Conservation (phyloP, 2,797 vertebrate genomes). For the Threskiornis aethiopicus region DNA sequence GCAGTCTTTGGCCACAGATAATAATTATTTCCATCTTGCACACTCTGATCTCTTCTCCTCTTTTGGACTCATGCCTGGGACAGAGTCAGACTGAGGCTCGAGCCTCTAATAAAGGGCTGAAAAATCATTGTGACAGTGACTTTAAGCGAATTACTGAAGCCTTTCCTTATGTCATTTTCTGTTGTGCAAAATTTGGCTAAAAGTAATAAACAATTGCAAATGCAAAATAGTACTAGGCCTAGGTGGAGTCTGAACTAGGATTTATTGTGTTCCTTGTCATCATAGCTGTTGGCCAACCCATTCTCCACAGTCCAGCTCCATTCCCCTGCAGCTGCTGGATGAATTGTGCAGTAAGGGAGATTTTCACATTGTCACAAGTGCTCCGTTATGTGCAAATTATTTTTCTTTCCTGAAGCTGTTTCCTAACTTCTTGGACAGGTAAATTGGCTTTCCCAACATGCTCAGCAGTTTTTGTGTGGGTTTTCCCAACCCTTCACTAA, state of each 20-base stretch:
- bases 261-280: background rate
- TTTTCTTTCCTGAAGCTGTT: background rate
- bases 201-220: background rate
- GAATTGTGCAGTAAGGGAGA: background rate
- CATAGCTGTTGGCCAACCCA: background rate
- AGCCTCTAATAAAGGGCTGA: background rate
- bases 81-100: background rate
- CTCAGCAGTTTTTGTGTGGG: background rate
- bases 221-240: background rate
- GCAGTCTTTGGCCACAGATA: background rate
- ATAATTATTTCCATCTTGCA: background rate
- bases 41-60: background rate
- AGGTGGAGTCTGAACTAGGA: background rate
- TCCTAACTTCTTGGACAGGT: background rate
- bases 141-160: background rate
- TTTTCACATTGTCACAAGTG: background rate
- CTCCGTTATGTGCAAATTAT: background rate
- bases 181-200: background rate
- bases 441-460: background rate
- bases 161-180: background rate
- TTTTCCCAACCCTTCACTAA: background rate
- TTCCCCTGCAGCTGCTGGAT: background rate
- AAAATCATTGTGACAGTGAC: background rate
- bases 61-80: background rate
- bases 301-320: background rate